Conservation (phyloP, 37 sponge, comb jelly and placozoan species). For the Chondrosia reniformis region DNA sequence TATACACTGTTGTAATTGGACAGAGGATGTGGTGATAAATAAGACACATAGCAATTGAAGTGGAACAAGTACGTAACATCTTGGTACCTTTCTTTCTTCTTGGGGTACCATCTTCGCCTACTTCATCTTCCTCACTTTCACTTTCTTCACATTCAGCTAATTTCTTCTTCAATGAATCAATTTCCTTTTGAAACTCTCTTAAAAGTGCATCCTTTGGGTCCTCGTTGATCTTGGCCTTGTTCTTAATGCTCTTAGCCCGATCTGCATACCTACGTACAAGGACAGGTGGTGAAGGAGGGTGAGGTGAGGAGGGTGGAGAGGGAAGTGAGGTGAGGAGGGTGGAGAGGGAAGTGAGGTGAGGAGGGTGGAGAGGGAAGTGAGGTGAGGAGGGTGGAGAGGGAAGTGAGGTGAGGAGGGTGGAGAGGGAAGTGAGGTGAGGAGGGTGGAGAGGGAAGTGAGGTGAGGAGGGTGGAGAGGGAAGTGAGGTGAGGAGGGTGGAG, state of each 20-base stretch:
- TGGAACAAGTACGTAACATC: no score
- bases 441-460: neutral
- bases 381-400: no score
- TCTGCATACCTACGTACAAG: constrained; percentile 95
- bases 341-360: neutral
- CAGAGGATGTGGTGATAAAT: no score
- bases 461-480: no score
- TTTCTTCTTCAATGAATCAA: constrained; percentile 72
- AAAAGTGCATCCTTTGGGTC: constrained; percentile 99
- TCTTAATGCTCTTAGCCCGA: constrained; percentile 96
- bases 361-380: no score
- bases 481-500: neutral
- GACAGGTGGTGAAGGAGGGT: no score
- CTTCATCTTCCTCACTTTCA: constrained; percentile 48
- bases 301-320: neutral
- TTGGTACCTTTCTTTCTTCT: constrained; percentile 1
- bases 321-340: neutral
- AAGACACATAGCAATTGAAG: no score
- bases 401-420: neutral
- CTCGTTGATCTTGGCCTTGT: constrained; percentile 94
- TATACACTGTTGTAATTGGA: no score
- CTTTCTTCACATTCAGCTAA: constrained; percentile 69
- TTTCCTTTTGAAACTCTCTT: constrained; percentile 97
- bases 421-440: neutral
- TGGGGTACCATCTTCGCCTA: constrained; percentile 20